Evolutionary conservation across 2,797 vertebrate species (phyloP).

Genomic region (Acrossocheilus wenchowensis): DNA sequence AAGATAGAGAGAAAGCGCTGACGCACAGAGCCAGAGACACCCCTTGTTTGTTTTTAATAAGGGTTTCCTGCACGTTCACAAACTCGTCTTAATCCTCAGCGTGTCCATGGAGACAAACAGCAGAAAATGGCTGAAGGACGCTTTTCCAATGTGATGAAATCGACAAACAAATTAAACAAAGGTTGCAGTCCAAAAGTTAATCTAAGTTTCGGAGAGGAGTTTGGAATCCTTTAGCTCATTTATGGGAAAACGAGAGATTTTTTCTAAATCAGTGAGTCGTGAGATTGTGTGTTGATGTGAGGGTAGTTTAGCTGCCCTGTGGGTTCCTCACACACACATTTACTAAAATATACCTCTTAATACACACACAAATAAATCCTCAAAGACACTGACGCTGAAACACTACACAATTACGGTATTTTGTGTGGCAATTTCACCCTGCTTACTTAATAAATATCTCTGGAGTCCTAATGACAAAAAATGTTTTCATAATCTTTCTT

Average conservation of each 20-base stretch:
- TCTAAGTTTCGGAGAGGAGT: constrained; percentile 55
- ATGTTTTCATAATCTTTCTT: not conserved
- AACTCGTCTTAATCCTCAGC: constrained; percentile 43
- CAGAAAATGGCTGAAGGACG: constrained; percentile 50
- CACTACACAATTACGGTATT: not conserved
- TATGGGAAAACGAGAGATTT: constrained; percentile 70
- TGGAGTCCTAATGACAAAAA: not conserved
- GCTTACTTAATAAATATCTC: constrained; percentile 13
- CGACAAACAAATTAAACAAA: constrained; percentile 58
- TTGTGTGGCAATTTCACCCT: not conserved
- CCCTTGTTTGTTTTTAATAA: constrained; percentile 66
- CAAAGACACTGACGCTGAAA: not conserved
- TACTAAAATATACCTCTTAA: not conserved
- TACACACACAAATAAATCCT: not conserved
- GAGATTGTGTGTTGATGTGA: constrained; percentile 76
- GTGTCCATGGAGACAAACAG: constrained; percentile 54
- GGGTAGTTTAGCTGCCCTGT: constrained; percentile 29
- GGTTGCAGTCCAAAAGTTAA: constrained; percentile 55
- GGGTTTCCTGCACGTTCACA: constrained; percentile 49
- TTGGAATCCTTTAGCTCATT: constrained; percentile 43
- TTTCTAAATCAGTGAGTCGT: constrained; percentile 80
- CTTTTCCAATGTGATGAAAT: constrained; percentile 46
- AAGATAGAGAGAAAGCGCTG: not conserved
- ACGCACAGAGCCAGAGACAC: not conserved
- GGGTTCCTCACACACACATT: not conserved